Percentiles rank a stretch among this genome's conserved stretches.
Conservation (phyloP, 2,797 vertebrate species). For the Allobates femoralis region DNA sequence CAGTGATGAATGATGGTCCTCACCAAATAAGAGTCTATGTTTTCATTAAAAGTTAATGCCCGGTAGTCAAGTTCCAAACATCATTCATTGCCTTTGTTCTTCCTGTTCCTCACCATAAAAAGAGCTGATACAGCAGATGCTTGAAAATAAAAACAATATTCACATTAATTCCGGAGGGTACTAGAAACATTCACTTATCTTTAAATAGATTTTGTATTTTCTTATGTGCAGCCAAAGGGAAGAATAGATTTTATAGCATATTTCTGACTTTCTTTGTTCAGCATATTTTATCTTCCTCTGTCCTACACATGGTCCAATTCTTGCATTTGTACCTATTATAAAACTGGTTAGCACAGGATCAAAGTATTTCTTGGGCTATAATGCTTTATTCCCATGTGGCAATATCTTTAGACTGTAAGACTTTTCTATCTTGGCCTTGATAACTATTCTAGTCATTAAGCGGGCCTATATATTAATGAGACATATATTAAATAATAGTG, state of each 20-base stretch:
- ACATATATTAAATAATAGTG: no score
- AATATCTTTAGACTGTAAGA: neutral
- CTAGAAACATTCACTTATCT: constrained; percentile 5
- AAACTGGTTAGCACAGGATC: neutral
- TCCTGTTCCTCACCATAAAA: neutral
- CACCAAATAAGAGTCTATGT: neutral
- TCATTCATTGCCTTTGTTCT: neutral
- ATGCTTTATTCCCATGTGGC: neutral
- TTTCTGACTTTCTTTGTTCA: neutral
- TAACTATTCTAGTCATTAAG: neutral
- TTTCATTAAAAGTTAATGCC: neutral
- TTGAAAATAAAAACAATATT: neutral
- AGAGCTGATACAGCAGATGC: neutral
- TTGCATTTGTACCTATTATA: neutral
- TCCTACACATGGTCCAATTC: neutral
- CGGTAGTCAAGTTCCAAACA: neutral
- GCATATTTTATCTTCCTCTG: neutral
- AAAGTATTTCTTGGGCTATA: neutral
- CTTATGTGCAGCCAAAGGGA: constrained; percentile 13
- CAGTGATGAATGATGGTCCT: neutral
- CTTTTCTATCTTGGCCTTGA: neutral
- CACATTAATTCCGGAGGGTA: neutral
- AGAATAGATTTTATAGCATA: neutral
- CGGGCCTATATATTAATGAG: no score
- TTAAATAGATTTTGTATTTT: constrained; percentile 17